Conservation (phyloP, 2,888 invertebrate genomes). For the Cartodere bifasciata region DNA sequence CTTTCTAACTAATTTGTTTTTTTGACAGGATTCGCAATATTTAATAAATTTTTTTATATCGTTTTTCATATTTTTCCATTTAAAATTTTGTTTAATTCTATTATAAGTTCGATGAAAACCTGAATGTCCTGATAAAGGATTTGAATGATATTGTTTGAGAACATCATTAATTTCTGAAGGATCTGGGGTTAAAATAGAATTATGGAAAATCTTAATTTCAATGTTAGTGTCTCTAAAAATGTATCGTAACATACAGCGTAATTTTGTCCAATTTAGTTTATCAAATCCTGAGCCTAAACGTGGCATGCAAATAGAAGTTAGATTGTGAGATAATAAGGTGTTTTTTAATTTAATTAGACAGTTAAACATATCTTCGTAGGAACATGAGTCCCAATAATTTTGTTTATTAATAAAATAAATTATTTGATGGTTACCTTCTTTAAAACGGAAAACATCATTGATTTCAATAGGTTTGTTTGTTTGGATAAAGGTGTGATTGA, state of each 20-base stretch:
- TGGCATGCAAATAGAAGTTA: slow-evolving; percentile 3
- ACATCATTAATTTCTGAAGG: slow-evolving; percentile 15
- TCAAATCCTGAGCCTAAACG: slow-evolving; percentile 4
- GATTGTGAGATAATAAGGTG: background rate
- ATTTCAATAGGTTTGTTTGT: background rate
- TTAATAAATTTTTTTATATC: slow-evolving; percentile 24
- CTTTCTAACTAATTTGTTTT: slow-evolving; percentile 19
- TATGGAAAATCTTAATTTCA: slow-evolving; percentile 14
- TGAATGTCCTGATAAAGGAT: slow-evolving; percentile 15
- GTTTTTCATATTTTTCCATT: slow-evolving; percentile 24
- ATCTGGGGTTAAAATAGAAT: slow-evolving; percentile 9
- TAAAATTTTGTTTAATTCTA: slow-evolving; percentile 19
- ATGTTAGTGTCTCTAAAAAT: slow-evolving; percentile 16
- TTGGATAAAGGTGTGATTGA: background rate
- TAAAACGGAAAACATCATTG: background rate
- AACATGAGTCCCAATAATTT: slow-evolving; percentile 4
- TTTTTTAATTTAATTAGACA: slow-evolving; percentile 4
- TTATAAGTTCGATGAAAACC: slow-evolving; percentile 19
- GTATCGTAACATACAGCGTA: slow-evolving; percentile 13
- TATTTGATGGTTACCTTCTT: slow-evolving; percentile 1
- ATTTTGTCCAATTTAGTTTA: slow-evolving; percentile 9
- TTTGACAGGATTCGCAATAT: slow-evolving; percentile 24
- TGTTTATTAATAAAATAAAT: slow-evolving; percentile 5
- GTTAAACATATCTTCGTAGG: slow-evolving; percentile 6
- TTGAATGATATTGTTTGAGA: slow-evolving; percentile 17